phyloP scores from a whole-genome alignment of 1,140 invertebrate species.

The Ditylenchus dipsaci region DNA sequence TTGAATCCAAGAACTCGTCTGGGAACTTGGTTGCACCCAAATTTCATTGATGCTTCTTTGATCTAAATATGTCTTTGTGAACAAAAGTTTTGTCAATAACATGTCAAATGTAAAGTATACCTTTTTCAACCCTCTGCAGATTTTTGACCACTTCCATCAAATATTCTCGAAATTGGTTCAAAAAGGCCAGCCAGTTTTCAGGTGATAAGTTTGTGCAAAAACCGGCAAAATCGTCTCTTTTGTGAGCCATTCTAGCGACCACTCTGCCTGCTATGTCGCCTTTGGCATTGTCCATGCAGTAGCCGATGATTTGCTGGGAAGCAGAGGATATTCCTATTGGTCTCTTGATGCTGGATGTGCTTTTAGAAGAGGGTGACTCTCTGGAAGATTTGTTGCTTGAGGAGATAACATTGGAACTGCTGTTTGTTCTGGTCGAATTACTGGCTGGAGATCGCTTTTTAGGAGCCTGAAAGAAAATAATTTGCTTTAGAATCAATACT shows the following conservation, averaged over 20 bases:
- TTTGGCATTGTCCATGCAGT: constrained; percentile 46
- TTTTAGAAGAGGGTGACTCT: too few relatives aligned
- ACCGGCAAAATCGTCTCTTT: constrained; percentile 41
- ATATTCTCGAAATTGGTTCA: constrained; percentile 36
- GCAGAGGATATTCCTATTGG: neutral
- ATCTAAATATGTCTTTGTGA: constrained; percentile 28
- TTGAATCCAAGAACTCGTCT: constrained; percentile 38
- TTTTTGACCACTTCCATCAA: constrained; percentile 38
- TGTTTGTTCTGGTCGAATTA: too few relatives aligned
- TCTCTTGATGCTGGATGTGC: too few relatives aligned
- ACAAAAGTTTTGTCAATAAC: constrained; percentile 2
- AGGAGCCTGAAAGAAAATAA: too few relatives aligned
- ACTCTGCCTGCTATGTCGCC: constrained; percentile 41
- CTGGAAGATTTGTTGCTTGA: too few relatives aligned
- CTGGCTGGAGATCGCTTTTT: too few relatives aligned
- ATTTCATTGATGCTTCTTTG: constrained; percentile 37
- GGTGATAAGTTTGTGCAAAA: constrained; percentile 36
- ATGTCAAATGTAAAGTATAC: constrained; percentile 19
- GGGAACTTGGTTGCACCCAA: constrained; percentile 36
- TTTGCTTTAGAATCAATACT: too few relatives aligned
- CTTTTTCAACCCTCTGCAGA: constrained; percentile 45
- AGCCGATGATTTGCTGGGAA: constrained; percentile 37
- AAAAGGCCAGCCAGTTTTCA: constrained; percentile 38
- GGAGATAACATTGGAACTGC: too few relatives aligned
- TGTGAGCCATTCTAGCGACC: constrained; percentile 41